These are phyloP conservation scores for Latrodectus elegans DNA, from an alignment of 2,888 invertebrate species.

Conservation along the genomic window DNA sequence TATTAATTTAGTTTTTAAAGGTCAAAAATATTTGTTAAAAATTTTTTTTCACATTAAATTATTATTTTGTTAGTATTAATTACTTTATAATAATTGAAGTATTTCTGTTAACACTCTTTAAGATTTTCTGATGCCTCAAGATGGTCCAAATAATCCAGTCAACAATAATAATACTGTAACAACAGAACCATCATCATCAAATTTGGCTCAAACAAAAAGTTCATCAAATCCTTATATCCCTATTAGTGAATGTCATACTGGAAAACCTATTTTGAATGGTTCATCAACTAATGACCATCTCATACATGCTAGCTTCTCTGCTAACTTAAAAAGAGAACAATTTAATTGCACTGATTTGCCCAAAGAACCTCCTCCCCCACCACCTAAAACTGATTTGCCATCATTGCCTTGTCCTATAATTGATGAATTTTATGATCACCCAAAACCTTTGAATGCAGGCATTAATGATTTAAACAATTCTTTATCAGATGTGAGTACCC, in stretches of 20 bases:
- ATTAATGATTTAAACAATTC: slow-evolving; percentile 32
- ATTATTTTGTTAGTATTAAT: too few species aligned
- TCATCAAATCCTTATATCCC: slow-evolving; percentile 82
- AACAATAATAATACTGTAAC: slow-evolving; percentile 22
- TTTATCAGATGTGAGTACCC: slow-evolving; percentile 30
- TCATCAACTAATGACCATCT: slow-evolving; percentile 12
- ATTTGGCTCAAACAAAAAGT: slow-evolving; percentile 31
- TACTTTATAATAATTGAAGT: too few species aligned
- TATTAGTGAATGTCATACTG: slow-evolving; percentile 93
- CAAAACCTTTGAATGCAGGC: slow-evolving; percentile 63
- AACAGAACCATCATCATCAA: slow-evolving; percentile 18
- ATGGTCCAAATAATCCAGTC: background rate
- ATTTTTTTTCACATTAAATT: too few species aligned
- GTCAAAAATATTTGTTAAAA: too few species aligned
- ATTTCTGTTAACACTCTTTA: background rate
- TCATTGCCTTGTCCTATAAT: slow-evolving; percentile 28
- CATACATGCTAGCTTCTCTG: slow-evolving; percentile 18
- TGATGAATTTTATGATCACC: slow-evolving; percentile 71
- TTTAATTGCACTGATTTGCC: slow-evolving; percentile 35
- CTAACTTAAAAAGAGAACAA: slow-evolving; percentile 1
- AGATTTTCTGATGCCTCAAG: slow-evolving; percentile 63
- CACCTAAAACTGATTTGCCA: slow-evolving; percentile 25
- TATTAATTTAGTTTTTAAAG: too few species aligned
- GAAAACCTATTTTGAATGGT: slow-evolving; percentile 74
- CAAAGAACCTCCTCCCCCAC: slow-evolving; percentile 69